Evolutionary conservation across 2,113 vertebrate genomes (phyloP).

Genomic region (Coptodon bakossiorum): DNA sequence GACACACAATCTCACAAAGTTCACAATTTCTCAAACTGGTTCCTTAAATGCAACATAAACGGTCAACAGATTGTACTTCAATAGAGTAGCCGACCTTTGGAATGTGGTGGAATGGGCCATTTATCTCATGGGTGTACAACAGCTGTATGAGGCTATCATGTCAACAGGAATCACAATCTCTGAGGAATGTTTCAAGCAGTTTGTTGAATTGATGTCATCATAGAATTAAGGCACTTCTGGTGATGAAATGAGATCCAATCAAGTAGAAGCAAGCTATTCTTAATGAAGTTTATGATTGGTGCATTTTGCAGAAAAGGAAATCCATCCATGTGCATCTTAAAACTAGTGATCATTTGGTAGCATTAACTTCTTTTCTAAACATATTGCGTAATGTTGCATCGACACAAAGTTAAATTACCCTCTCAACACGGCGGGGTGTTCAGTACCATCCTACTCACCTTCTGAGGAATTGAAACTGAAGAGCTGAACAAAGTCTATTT

Average conservation of each 20-base stretch:
- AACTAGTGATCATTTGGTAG: background rate
- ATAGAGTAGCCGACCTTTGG: background rate
- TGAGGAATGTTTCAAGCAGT: background rate
- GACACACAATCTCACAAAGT: too few species aligned
- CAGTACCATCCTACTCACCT: accelerated
- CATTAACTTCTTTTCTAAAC: too few species aligned
- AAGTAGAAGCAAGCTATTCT: background rate
- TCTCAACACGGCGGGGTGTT: accelerated
- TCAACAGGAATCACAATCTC: too few species aligned
- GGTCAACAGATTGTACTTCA: background rate
- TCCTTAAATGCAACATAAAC: too few species aligned
- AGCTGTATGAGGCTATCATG: too few species aligned
- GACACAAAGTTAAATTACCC: background rate
- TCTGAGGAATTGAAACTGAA: background rate
- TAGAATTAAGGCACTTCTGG: background rate
- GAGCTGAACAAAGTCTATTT: background rate
- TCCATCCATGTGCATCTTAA: too few species aligned
- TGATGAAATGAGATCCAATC: background rate
- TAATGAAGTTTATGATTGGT: background rate
- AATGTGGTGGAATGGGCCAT: background rate
- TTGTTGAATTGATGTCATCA: background rate
- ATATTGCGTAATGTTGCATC: background rate
- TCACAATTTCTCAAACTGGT: too few species aligned
- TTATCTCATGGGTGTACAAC: background rate
- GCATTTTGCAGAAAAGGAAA: too few species aligned